phyloP scores from a whole-genome alignment of 1,140 invertebrate species.

The Drosophila kanapiae region DNA sequence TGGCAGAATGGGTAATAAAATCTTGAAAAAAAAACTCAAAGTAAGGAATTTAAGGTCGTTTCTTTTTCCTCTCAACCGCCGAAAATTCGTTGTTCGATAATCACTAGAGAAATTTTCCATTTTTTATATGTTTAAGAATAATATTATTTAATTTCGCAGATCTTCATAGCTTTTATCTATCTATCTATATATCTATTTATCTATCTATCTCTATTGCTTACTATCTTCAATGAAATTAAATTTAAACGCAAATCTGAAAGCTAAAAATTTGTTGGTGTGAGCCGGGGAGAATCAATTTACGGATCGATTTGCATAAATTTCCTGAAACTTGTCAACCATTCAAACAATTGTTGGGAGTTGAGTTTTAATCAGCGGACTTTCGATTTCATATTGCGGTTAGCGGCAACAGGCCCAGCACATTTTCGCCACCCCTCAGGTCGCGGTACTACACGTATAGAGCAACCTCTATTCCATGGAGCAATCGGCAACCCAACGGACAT shows the following conservation, averaged over 20 bases:
- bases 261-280: background rate
- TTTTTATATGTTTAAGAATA: background rate
- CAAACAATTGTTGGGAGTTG: slow-evolving; percentile 46
- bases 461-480: slow-evolving; percentile 24
- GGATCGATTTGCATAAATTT: slow-evolving; percentile 75
- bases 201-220: too few relatives aligned
- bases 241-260: background rate
- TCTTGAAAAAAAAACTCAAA: slow-evolving; percentile 50
- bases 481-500: slow-evolving; percentile 64
- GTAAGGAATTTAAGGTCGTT: slow-evolving; percentile 5
- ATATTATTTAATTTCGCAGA: too few relatives aligned
- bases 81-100: background rate
- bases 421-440: background rate
- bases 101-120: background rate
- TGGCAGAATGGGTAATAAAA: slow-evolving; percentile 66
- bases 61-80: background rate
- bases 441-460: background rate
- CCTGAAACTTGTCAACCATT: slow-evolving; percentile 45
- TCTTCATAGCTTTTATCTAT: too few relatives aligned
- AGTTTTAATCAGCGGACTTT: slow-evolving; percentile 79
- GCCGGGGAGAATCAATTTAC: slow-evolving; percentile 38
- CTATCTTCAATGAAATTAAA: background rate
- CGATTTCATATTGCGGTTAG: slow-evolving; percentile 77
- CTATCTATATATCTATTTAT: too few relatives aligned
- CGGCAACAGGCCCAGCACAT: slow-evolving; percentile 29